A percentile compares a stretch with the other conserved stretches of the same genome.
Evolutionary conservation across 2,797 vertebrate genomes (phyloP).

Genomic region (Diglossa cyanea): DNA sequence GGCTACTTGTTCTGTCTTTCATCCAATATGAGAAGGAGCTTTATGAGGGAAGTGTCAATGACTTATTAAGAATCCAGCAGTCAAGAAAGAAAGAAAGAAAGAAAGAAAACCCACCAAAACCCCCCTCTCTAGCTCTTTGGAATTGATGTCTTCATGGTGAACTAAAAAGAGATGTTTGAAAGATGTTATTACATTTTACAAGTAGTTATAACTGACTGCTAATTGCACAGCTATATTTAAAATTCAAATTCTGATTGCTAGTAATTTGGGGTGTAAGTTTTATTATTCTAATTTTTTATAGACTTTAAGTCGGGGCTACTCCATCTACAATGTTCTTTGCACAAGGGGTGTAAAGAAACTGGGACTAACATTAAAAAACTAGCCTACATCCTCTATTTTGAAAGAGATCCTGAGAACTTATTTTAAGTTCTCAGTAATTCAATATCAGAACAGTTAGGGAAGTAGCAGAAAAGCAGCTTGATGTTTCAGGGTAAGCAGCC

Average conservation of each 20-base stretch:
- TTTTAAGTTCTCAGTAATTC: background rate
- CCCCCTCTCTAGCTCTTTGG: fast-evolving
- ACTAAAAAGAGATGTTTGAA: background rate
- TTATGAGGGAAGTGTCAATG: background rate
- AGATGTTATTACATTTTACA: background rate
- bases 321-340: background rate
- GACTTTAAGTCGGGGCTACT: fast-evolving
- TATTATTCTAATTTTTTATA: background rate
- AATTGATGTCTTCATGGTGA: background rate
- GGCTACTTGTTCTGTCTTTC: constrained; percentile 10
- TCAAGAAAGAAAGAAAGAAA: background rate
- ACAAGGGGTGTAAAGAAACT: background rate
- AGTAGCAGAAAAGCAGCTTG: background rate
- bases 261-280: background rate
- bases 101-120: background rate
- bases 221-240: background rate
- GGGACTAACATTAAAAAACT: background rate
- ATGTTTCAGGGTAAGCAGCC: background rate
- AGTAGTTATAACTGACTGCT: background rate
- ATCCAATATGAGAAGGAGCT: background rate
- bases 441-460: background rate
- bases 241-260: background rate
- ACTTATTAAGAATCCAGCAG: background rate
- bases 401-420: background rate
- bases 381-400: background rate